phyloP scores from a whole-genome alignment of 2,113 vertebrate species.

The Laticauda colubrina region DNA sequence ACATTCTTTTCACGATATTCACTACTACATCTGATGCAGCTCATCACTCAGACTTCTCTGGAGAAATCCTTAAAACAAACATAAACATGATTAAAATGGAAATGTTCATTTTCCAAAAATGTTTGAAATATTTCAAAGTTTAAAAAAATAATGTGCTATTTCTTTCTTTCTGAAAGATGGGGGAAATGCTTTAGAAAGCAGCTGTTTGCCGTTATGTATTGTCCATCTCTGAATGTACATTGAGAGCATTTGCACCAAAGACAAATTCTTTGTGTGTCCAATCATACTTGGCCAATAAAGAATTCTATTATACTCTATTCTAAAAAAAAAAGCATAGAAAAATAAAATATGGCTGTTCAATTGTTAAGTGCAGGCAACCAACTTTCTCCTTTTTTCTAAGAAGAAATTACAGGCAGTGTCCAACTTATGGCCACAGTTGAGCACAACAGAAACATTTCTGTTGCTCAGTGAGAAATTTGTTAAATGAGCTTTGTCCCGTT shows the following conservation, averaged over 20 bases:
- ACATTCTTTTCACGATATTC: background rate
- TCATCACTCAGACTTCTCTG: background rate
- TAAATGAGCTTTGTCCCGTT: background rate
- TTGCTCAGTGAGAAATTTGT: background rate
- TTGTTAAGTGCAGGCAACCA: background rate
- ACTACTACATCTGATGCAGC: background rate
- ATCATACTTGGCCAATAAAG: too few species aligned
- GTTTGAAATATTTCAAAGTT: background rate
- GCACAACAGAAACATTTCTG: background rate
- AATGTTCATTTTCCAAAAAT: background rate
- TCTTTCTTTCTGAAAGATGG: background rate
- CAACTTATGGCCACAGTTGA: background rate
- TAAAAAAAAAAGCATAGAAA: background rate
- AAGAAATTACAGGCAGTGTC: background rate
- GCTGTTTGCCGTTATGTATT: background rate
- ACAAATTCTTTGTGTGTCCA: too few species aligned
- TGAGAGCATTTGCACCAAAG: too few species aligned
- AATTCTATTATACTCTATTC: too few species aligned
- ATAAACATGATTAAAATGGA: background rate
- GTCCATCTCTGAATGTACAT: background rate
- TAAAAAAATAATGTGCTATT: background rate
- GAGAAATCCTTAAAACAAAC: background rate
- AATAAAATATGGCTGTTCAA: background rate
- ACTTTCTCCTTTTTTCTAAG: background rate
- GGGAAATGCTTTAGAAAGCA: background rate